Conservation (phyloP, 1,140 invertebrate species). For the Meloidogyne chitwoodi region DNA sequence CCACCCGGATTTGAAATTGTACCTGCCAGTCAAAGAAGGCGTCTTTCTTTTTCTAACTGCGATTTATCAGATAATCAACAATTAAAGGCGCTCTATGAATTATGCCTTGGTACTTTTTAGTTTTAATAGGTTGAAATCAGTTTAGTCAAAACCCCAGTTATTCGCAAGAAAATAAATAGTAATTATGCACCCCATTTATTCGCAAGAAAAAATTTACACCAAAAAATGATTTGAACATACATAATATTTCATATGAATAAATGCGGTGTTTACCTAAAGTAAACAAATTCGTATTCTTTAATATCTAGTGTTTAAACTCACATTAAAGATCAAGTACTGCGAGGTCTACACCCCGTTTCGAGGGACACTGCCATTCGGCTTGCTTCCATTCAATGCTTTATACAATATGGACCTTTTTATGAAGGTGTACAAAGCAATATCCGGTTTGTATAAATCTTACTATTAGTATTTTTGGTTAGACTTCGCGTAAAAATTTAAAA, state of each 20-base stretch:
- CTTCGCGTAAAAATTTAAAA: background rate
- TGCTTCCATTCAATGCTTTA: conserved; percentile 26
- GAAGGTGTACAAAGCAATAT: conserved; percentile 6
- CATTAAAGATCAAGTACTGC: conserved; percentile 14
- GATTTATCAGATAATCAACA: conserved; percentile 23
- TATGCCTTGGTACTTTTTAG: conserved; percentile 7
- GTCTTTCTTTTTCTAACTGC: conserved; percentile 27
- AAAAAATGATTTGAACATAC: no score
- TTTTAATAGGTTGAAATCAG: no score
- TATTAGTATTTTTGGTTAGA: background rate
- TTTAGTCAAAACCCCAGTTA: no score
- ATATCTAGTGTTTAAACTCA: no score
- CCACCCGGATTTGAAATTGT: conserved; percentile 1
- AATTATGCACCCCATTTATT: no score
- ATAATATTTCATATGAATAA: no score
- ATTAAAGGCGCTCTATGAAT: conserved; percentile 14
- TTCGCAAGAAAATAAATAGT: no score
- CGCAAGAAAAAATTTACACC: no score
- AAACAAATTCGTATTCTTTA: no score
- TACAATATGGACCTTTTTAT: conserved; percentile 24
- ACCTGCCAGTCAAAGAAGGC: conserved; percentile 4
- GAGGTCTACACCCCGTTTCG: conserved; percentile 23
- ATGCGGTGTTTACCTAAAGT: no score
- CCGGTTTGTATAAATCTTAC: conserved; percentile 62
- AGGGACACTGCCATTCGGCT: conserved; percentile 26